These are phyloP conservation scores for Limosa lapponica DNA, from an alignment of 2,797 vertebrate genomes.

Conservation along the genomic window DNA sequence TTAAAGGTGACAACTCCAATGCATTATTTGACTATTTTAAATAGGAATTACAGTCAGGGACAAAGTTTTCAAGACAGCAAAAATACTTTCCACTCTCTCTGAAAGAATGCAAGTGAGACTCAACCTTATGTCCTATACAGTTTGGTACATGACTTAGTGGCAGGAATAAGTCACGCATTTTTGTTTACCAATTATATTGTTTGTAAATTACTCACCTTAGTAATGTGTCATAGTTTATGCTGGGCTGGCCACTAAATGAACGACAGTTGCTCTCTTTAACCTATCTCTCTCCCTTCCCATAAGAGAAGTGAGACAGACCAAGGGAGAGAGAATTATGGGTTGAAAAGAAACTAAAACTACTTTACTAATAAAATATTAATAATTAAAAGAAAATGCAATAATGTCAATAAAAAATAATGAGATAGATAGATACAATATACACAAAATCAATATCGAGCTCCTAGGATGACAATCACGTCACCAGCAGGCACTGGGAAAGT, in stretches of 20 bases:
- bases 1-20: not conserved
- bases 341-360: not conserved
- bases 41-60: not conserved
- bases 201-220: not conserved
- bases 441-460: not conserved
- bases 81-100: not conserved
- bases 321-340: not conserved
- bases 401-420: not conserved
- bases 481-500: not conserved
- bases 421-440: not conserved
- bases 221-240: not conserved
- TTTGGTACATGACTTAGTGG: not conserved
- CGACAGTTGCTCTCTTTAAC: not conserved
- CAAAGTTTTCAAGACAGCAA: not conserved
- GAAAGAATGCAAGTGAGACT: not conserved
- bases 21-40: not conserved
- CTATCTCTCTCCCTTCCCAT: not conserved
- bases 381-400: not conserved
- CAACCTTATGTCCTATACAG: not conserved
- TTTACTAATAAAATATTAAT: not conserved
- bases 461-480: not conserved
- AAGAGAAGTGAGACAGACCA: not conserved
- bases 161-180: not conserved
- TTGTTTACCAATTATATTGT: not conserved
- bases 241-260: not conserved